A percentile compares a stretch with the other conserved stretches of the same genome.
These are phyloP conservation scores for Empis stercorea DNA, from an alignment of 2,888 invertebrate genomes.

Conservation along the genomic window DNA sequence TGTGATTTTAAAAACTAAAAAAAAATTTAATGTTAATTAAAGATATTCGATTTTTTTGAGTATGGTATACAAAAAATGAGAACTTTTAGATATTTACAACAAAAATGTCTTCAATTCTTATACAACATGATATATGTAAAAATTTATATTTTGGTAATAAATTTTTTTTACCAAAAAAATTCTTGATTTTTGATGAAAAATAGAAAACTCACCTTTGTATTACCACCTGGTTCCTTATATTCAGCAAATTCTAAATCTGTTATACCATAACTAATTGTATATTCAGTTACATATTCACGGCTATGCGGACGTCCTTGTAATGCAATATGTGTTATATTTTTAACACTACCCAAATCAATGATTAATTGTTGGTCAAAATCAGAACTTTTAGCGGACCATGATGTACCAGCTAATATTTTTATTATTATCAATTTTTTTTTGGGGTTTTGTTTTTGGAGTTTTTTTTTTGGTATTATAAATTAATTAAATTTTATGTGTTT, in stretches of 20 bases:
- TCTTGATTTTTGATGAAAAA: too few relatives aligned
- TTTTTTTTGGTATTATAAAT: neutral
- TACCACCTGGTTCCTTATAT: slow-evolving; percentile 81
- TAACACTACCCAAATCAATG: slow-evolving; percentile 75
- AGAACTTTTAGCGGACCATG: slow-evolving; percentile 82
- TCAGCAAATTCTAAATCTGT: slow-evolving; percentile 81
- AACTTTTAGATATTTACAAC: too few relatives aligned
- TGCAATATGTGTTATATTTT: slow-evolving; percentile 78
- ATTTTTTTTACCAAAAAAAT: too few relatives aligned
- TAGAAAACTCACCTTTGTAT: slow-evolving; percentile 67
- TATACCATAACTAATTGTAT: slow-evolving; percentile 82
- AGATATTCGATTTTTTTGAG: too few relatives aligned
- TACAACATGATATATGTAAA: too few relatives aligned
- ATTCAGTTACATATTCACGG: slow-evolving; percentile 86
- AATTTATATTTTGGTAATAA: too few relatives aligned
- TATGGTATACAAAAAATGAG: too few relatives aligned
- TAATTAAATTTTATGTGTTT: neutral
- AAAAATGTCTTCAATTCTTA: too few relatives aligned
- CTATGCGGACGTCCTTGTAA: slow-evolving; percentile 85
- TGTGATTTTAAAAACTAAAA: too few relatives aligned
- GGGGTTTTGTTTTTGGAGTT: neutral
- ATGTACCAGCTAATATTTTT: slow-evolving; percentile 59
- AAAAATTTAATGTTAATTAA: too few relatives aligned
- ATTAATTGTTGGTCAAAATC: slow-evolving; percentile 88
- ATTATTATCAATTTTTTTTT: slow-evolving; percentile 4